Evolutionary conservation across 1,140 invertebrate genomes (phyloP).

Genomic region (Orchesella cincta): DNA sequence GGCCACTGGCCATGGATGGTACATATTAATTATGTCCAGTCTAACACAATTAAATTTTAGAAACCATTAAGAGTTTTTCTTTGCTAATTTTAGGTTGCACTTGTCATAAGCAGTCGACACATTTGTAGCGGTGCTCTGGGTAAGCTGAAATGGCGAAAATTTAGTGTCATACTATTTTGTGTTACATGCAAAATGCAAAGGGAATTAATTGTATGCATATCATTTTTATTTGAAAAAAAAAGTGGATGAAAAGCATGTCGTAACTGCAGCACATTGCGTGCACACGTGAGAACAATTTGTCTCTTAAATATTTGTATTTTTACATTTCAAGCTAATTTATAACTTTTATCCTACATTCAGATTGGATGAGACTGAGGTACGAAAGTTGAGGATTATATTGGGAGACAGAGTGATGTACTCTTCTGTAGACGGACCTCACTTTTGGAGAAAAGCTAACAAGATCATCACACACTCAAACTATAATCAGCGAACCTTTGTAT

Average conservation of each 20-base stretch:
- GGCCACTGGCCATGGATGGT: constrained; percentile 44
- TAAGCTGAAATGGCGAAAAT: not conserved
- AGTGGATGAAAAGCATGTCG: not conserved
- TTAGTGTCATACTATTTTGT: too few species aligned
- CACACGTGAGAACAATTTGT: constrained; percentile 31
- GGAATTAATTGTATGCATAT: too few species aligned
- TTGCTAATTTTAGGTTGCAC: constrained; percentile 32
- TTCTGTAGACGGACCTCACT: constrained; percentile 29
- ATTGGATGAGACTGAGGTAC: constrained; percentile 24
- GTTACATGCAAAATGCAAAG: too few species aligned
- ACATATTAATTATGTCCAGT: not conserved
- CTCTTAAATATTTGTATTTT: too few species aligned
- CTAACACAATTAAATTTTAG: not conserved
- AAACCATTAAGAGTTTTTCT: not conserved
- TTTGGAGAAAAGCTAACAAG: constrained; percentile 37
- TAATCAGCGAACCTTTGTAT: constrained; percentile 36
- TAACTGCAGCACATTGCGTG: constrained; percentile 38
- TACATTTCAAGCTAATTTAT: too few species aligned
- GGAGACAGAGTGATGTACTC: constrained; percentile 41
- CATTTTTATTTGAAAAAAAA: too few species aligned
- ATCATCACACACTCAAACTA: constrained; percentile 36
- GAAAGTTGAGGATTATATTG: constrained; percentile 32
- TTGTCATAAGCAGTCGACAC: constrained; percentile 17
- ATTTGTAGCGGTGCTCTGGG: constrained; percentile 39
- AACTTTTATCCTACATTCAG: too few species aligned